Base-by-base conservation (phyloP, 1,140 invertebrate species). In the Orius insidiosus region DNA sequence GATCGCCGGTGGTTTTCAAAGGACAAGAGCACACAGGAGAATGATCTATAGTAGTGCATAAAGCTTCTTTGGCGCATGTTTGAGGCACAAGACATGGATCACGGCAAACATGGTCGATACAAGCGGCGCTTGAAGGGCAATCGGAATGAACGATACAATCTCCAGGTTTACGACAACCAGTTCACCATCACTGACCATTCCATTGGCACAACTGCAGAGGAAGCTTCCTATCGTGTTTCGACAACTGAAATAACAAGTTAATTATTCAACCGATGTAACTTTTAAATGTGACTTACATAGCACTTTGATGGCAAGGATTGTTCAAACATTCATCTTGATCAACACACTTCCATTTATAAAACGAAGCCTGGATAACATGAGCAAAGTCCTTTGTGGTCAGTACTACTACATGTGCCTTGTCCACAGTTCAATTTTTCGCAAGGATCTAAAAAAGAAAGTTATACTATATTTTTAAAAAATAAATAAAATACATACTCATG, bases 291-390 rank as follows among this genome's bases (percentile, higher is more conserved):
- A 58, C 60, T 65, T 63, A 77, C 62, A 72, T 59, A 11, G 86
- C 81, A 42, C 80, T 75, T 31, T 70, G 50, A 53, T 87, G 84
- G 56, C 87, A 93, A 14, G 84, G 83, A 44, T 71, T 68, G 6
- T 65, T 65, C 1, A 64, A 48, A 58, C 87, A 92, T 63, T 92
- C 86, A 55, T 92, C 71, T 18, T 87, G 65, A 63, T 92, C 86
- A 45, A 73, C 67, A 58, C 87, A 92, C 18, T 69, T 38, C 74
- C 74, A 46, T 72, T 72, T 13, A 66, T 56, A 30, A 41, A 9
- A 81, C 60, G 55, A 76, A 92, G 19, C 87, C 87, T 30, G 70
- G 57, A 49, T 72, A 68, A 62, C 88, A 93, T 30, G 70, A 67
- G 54, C 87, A 92, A 1, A 73, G 52, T 1, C 72, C 71, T 51